Base-by-base conservation (phyloP, 2,113 vertebrate species). In the Guaruba guarouba region DNA sequence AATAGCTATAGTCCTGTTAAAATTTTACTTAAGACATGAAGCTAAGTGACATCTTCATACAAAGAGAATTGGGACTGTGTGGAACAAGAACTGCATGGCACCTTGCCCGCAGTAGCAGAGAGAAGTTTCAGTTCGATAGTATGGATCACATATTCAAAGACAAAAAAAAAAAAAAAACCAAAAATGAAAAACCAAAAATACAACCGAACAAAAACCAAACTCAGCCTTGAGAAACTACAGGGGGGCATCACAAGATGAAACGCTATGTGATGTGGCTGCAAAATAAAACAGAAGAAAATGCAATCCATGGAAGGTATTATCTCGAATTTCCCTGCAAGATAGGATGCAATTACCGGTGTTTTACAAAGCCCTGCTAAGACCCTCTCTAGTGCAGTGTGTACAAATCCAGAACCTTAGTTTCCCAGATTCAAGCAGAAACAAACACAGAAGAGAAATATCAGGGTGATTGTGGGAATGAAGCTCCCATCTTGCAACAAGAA, bases 91-190 rank as follows among this genome's bases (percentile, higher is more conserved):
- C 33, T 1, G 3, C 17, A 8, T 0, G 9, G 66, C 29, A 49
- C 28, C 18, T 17, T 29, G 51, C 46, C 46, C 2, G 1, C 15
- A 78, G 33, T 0, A 8, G 18, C 22, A 31, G 37, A 20, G 20
- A 19, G 69, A 81, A 73, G 62, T 1, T 31, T 39, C 44, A 44
- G 70, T 4, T 75, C 52, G 23, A 62, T 7, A 43, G 19, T 20
- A 43, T 8, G 1, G 33, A 43, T n/a, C 48, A 33, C 0, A 0
- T 3, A 55, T 10, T 5, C 74, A 62, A 57, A 86, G 55, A 64
- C 12, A 49, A 4, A 59, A 82, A 44, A 25, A 10, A 17, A 25
- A 8, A 14, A 59, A 59, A 23, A 15, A 59, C 9, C 35, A 37
- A 9, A 37, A 37, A 37, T 9, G 4, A 49, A 49, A 10, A n/a